phyloP scores from a whole-genome alignment of 2,797 vertebrate genomes.

The Bradypus variegatus region DNA sequence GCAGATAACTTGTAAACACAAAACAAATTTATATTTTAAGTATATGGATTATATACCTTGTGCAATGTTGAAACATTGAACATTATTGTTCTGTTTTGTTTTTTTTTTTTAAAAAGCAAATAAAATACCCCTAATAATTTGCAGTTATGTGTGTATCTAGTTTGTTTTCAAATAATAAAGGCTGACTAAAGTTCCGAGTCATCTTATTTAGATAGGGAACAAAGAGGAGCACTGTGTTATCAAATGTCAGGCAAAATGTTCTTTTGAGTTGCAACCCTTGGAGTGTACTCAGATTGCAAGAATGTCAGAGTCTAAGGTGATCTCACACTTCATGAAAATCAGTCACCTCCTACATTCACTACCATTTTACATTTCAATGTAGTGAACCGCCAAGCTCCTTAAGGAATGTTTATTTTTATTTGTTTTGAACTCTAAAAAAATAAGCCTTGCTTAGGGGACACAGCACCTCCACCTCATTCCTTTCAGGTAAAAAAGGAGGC shows the following conservation, averaged over 20 bases:
- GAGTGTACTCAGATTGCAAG: neutral
- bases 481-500: neutral
- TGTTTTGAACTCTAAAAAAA: neutral
- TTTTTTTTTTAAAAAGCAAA: neutral
- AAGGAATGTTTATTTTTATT: neutral
- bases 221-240: neutral
- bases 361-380: neutral
- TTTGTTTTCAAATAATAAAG: neutral
- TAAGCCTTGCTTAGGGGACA: neutral
- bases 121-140: neutral
- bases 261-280: neutral
- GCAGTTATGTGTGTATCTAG: rapidly evolving
- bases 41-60: neutral
- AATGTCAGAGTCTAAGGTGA: neutral
- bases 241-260: neutral
- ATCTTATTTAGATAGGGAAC: neutral
- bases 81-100: neutral
- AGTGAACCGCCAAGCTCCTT: neutral
- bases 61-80: neutral
- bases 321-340: neutral
- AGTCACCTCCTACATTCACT: neutral
- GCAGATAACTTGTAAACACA: neutral
- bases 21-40: neutral
- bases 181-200: neutral
- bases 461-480: neutral